Evolutionary conservation across 2,797 vertebrate species (phyloP).

Genomic region (Falco novaeseelandiae): DNA sequence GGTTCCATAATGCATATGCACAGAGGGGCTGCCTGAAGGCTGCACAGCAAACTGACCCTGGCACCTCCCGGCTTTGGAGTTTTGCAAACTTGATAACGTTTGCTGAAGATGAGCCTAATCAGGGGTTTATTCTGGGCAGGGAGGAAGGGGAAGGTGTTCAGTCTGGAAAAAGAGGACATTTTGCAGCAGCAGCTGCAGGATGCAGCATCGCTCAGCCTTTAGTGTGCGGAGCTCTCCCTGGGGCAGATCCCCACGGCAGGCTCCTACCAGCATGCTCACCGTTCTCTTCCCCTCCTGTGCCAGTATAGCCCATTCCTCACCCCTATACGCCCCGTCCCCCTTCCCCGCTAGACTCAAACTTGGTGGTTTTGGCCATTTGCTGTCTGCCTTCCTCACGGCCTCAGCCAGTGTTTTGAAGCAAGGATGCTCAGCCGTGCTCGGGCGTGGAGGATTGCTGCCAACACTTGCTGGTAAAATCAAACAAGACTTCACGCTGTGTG

Average conservation of each 20-base stretch:
- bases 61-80: neutral
- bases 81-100: neutral
- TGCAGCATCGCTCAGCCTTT: fast-evolving
- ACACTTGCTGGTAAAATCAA: neutral
- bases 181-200: neutral
- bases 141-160: neutral
- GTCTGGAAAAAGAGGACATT: neutral
- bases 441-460: neutral
- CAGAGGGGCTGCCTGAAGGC: slow-evolving; percentile 10
- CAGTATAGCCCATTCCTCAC: neutral
- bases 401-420: fast-evolving
- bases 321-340: too few relatives aligned
- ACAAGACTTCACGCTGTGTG: neutral
- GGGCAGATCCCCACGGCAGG: neutral
- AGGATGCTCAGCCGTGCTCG: fast-evolving
- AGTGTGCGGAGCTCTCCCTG: neutral
- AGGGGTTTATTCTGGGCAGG: neutral
- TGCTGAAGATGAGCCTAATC: neutral
- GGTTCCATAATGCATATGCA: neutral
- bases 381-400: neutral
- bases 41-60: slow-evolving; percentile 16
- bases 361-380: neutral
- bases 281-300: neutral
- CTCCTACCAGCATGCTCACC: neutral
- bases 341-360: neutral